Evolutionary conservation across 2,888 invertebrate genomes (phyloP).

Genomic region (Tenthredo scrophulariae): DNA sequence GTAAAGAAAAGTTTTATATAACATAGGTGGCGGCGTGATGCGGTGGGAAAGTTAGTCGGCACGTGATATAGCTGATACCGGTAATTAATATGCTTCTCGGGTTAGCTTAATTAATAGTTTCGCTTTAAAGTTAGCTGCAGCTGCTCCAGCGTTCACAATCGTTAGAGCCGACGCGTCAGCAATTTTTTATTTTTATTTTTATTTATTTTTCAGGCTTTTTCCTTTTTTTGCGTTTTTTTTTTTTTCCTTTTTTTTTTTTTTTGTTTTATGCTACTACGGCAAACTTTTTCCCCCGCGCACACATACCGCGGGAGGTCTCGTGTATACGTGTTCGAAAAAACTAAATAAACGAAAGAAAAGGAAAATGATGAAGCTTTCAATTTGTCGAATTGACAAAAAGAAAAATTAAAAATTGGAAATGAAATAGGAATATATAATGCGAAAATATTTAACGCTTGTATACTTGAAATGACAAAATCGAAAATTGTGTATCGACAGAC

Average conservation of each 20-base stretch:
- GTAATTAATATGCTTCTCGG: constrained; percentile 66
- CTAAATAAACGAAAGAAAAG: neutral
- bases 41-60: constrained; percentile 38
- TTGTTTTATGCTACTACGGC: neutral
- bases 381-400: neutral
- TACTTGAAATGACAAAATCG: neutral
- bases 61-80: constrained; percentile 41
- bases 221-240: neutral
- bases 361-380: neutral
- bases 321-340: neutral
- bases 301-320: neutral
- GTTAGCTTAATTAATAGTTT: constrained; percentile 68
- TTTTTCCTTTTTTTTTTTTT: neutral
- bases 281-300: neutral
- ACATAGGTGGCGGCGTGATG: neutral
- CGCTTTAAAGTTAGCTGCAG: constrained; percentile 62
- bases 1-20: constrained; percentile 11
- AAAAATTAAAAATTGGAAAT: neutral
- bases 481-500: neutral
- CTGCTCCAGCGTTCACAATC: constrained; percentile 39
- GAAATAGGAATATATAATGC: too few species aligned
- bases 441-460: neutral
- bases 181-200: constrained; percentile 1
- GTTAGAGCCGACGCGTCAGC: constrained; percentile 30
- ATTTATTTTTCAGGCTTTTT: constrained; percentile 4